phyloP scores from a whole-genome alignment of 2,888 invertebrate species.

The Macropis europaea region DNA sequence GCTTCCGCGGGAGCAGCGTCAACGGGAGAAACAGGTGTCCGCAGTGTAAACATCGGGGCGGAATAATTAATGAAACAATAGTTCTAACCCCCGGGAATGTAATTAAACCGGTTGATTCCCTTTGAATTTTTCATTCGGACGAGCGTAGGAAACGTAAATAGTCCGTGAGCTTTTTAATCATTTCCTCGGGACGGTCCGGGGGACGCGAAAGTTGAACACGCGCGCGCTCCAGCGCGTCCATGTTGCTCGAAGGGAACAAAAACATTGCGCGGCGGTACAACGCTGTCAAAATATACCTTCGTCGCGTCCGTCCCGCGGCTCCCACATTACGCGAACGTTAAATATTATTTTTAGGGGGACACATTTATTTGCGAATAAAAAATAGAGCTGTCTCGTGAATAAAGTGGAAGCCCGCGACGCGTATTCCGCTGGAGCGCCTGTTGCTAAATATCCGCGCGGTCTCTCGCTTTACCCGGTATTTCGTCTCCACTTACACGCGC shows the following conservation, averaged over 20 bases:
- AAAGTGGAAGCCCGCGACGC: conserved; percentile 67
- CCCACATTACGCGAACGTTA: conserved; percentile 72
- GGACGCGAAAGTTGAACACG: conserved; percentile 59
- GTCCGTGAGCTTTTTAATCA: conserved; percentile 63
- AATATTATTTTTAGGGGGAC: conserved; percentile 74
- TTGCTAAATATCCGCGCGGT: conserved; percentile 63
- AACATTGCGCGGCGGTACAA: conserved; percentile 67
- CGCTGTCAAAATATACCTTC: conserved; percentile 69
- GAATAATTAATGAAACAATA: conserved; percentile 26
- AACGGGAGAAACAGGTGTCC: no score
- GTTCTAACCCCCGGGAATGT: conserved; percentile 37
- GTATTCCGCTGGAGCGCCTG: conserved; percentile 68
- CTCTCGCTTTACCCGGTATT: conserved; percentile 24
- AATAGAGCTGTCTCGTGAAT: conserved; percentile 69
- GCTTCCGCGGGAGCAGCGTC: no score
- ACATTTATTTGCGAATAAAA: conserved; percentile 73
- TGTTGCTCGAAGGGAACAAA: conserved; percentile 71
- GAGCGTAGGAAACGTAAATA: conserved; percentile 62
- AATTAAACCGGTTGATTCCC: conserved; percentile 45
- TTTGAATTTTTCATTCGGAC: conserved; percentile 56
- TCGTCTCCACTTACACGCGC: conserved; percentile 21
- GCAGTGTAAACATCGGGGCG: neutral
- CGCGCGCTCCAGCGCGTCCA: conserved; percentile 33
- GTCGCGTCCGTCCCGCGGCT: conserved; percentile 60
- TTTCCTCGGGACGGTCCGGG: conserved; percentile 52